A percentile compares a stretch with the other conserved stretches of the same genome.
Conservation (phyloP, 2,888 invertebrate species). For the Clitarchus hookeri region DNA sequence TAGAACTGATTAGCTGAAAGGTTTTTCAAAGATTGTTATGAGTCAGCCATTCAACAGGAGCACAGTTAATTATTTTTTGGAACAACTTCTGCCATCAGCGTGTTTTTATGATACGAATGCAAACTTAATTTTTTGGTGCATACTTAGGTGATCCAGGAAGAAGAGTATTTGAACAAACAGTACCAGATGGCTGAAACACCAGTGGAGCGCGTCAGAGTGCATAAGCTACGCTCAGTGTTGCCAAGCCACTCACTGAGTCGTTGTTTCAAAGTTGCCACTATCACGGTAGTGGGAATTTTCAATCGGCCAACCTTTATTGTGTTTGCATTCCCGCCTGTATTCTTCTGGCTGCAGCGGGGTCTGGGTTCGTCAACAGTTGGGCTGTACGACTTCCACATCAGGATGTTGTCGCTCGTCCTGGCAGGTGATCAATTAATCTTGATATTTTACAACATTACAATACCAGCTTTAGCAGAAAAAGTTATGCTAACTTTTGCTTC, state of each 20-base stretch:
- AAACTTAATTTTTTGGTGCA: no score
- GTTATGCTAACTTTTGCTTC: no score
- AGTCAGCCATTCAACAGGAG: no score
- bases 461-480: no score
- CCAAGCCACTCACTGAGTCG: slow-evolving; percentile 73
- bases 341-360: slow-evolving; percentile 85
- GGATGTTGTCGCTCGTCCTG: slow-evolving; percentile 69
- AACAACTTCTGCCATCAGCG: no score
- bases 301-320: slow-evolving; percentile 91
- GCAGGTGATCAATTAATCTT: background rate
- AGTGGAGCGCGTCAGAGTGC: slow-evolving; percentile 75
- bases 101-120: no score
- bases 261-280: slow-evolving; percentile 67
- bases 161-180: slow-evolving; percentile 71
- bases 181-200: slow-evolving; percentile 69
- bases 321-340: slow-evolving; percentile 81
- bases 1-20: no score
- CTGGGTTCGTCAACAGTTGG: slow-evolving; percentile 72
- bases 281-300: slow-evolving; percentile 79
- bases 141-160: slow-evolving; percentile 67
- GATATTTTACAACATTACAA: no score
- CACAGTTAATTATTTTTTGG: no score
- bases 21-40: no score
- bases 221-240: slow-evolving; percentile 69
- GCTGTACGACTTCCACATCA: slow-evolving; percentile 73